These are phyloP conservation scores for Armadillidium nasatum DNA, from an alignment of 1,140 invertebrate species.

Conservation along the genomic window DNA sequence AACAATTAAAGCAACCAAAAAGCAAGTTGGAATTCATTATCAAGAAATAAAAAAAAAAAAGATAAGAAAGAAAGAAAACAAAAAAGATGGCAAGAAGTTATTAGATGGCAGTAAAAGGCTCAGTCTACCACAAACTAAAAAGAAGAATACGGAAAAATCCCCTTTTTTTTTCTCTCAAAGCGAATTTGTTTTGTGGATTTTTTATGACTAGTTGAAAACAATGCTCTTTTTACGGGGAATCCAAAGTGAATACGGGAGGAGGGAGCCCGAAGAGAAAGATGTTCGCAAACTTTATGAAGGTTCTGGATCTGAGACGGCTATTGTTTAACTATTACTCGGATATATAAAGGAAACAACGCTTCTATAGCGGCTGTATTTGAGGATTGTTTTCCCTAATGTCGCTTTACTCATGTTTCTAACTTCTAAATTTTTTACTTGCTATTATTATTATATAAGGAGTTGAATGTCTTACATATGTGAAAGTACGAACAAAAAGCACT, in stretches of 20 bases:
- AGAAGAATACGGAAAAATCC: background rate
- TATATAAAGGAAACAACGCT: background rate
- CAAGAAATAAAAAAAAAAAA: background rate
- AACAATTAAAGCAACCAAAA: background rate
- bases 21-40: constrained; percentile 3
- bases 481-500: background rate
- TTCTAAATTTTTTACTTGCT: background rate
- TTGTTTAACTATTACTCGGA: constrained; percentile 8
- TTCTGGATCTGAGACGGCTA: background rate
- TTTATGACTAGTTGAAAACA: background rate
- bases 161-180: background rate
- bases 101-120: background rate
- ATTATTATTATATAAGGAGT: background rate
- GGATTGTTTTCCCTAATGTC: background rate
- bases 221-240: background rate
- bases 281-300: background rate
- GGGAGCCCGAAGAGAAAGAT: background rate
- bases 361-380: background rate
- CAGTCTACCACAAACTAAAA: background rate
- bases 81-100: background rate
- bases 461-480: background rate
- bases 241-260: background rate
- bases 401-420: background rate
- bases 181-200: background rate
- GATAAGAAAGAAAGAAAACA: too few relatives aligned